A percentile compares a stretch with the other conserved stretches of the same genome.
These are phyloP conservation scores for Capitulum mitella DNA, from an alignment of 2,888 invertebrate species.

Conservation along the genomic window DNA sequence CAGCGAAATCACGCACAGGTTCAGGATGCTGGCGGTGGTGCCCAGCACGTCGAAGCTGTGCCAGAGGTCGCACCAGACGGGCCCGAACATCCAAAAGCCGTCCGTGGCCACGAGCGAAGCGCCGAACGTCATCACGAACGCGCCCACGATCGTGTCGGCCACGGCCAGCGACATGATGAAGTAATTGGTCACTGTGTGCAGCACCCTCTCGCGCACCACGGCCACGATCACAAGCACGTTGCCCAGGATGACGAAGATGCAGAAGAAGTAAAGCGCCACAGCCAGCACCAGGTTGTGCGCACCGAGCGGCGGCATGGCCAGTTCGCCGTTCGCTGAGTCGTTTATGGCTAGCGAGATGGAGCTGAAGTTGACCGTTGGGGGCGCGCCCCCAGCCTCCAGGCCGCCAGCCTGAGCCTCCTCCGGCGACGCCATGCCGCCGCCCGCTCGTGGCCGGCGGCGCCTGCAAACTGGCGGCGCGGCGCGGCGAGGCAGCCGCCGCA, in stretches of 20 bases:
- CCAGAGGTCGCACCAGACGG: slow-evolving; percentile 97
- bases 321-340: slow-evolving; percentile 17
- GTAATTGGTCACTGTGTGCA: slow-evolving; percentile 95
- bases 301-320: slow-evolving; percentile 28
- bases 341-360: slow-evolving; percentile 14
- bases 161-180: slow-evolving; percentile 94
- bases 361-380: not conserved
- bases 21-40: slow-evolving; percentile 93
- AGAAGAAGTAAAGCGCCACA: slow-evolving; percentile 75
- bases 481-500: not conserved
- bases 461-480: not conserved
- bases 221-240: slow-evolving; percentile 91
- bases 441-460: not conserved
- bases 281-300: slow-evolving; percentile 49
- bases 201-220: slow-evolving; percentile 81
- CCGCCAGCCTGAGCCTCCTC: not conserved
- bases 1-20: slow-evolving; percentile 91
- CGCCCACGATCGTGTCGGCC: slow-evolving; percentile 90
- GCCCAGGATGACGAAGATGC: slow-evolving; percentile 86
- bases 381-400: not conserved
- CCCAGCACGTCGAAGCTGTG: slow-evolving; percentile 92
- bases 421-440: not conserved
- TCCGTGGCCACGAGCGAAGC: slow-evolving; percentile 72
- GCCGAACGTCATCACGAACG: slow-evolving; percentile 97
- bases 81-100: slow-evolving; percentile 76